A percentile compares a stretch with the other conserved stretches of the same genome.
Evolutionary conservation across 2,113 vertebrate species (phyloP).

Genomic region (Ptilonorhynchus violaceus): DNA sequence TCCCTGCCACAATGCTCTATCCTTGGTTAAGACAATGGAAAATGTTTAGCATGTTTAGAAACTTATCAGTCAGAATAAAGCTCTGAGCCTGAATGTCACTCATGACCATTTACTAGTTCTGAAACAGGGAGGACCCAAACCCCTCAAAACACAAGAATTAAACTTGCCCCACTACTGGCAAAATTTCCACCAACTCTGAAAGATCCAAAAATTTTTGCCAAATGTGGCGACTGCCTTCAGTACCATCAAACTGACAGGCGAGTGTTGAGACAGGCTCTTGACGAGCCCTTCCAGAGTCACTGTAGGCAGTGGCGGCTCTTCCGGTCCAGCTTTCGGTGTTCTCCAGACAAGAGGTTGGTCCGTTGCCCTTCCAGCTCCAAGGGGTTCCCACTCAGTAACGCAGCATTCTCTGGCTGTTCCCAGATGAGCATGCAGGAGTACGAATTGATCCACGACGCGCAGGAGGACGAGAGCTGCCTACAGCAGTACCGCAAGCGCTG

Average conservation of each 20-base stretch:
- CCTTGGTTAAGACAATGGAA: neutral
- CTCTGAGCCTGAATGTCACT: neutral
- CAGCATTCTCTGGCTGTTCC: neutral
- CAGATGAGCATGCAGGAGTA: slow-evolving; percentile 97
- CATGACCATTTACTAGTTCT: neutral
- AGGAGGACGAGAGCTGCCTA: slow-evolving; percentile 90
- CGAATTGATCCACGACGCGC: slow-evolving; percentile 82
- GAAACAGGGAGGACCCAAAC: neutral
- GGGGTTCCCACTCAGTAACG: neutral
- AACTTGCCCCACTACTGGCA: neutral
- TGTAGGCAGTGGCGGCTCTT: neutral
- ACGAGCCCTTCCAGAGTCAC: neutral
- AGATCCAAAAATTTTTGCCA: neutral
- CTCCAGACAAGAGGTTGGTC: neutral
- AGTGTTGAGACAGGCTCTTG: neutral
- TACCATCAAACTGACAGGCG: neutral
- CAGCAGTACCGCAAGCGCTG: slow-evolving; percentile 89
- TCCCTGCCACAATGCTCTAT: neutral
- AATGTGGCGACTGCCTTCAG: neutral
- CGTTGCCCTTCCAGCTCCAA: neutral
- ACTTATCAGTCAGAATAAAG: neutral
- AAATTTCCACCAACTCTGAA: neutral
- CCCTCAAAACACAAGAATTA: neutral
- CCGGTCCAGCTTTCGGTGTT: neutral
- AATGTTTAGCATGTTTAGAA: neutral